phyloP scores from a whole-genome alignment of 2,113 vertebrate genomes.

The Scatophagus argus region DNA sequence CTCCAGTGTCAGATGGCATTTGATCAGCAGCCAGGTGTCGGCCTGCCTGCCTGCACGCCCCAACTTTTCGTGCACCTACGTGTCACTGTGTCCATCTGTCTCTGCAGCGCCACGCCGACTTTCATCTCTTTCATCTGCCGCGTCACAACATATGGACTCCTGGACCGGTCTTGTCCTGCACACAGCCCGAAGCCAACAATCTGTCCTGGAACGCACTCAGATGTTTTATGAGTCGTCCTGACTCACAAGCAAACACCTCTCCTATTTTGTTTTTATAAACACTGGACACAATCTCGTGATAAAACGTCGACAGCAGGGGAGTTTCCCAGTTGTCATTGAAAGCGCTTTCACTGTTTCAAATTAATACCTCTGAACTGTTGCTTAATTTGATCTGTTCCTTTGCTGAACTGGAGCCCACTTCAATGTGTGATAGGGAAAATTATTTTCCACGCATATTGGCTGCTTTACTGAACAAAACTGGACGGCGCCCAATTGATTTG shows the following conservation, averaged over 20 bases:
- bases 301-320: not conserved
- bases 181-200: conserved; percentile 47
- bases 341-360: not conserved
- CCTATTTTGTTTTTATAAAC: not conserved
- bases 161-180: conserved; percentile 10
- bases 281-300: not conserved
- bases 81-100: conserved; percentile 74
- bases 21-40: conserved; percentile 51
- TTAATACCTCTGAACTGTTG: not conserved
- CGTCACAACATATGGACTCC: conserved; percentile 68
- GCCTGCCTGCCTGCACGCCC: conserved; percentile 16
- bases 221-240: conserved; percentile 12
- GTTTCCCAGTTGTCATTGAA: not conserved
- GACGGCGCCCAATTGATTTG: not conserved
- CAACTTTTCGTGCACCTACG: conserved; percentile 16
- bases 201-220: conserved; percentile 46
- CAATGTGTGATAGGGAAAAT: conserved; percentile 10
- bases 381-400: not conserved
- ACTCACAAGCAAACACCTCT: not conserved
- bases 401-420: not conserved
- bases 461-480: not conserved
- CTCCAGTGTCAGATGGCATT: conserved; percentile 27
- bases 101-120: conserved; percentile 44
- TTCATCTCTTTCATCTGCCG: conserved; percentile 65
- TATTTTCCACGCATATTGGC: not conserved